Conservation (phyloP, 1,140 invertebrate species). For the Drosophila rufa region DNA sequence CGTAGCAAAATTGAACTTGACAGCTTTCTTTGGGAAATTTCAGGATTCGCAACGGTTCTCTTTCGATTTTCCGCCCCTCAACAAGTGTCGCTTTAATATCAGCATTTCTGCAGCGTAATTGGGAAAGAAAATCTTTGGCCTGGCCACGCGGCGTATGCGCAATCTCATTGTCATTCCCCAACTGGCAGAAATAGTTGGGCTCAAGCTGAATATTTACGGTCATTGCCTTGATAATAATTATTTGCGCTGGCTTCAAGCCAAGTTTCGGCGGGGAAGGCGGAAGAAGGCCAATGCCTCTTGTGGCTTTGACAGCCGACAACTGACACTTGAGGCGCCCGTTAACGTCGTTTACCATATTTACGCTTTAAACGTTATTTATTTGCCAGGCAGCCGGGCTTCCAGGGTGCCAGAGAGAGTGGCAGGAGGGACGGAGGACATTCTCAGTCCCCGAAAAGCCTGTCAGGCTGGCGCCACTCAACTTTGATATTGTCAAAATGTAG, state of each 20-base stretch:
- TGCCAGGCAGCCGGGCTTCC: slow-evolving; percentile 46
- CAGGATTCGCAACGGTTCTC: neutral
- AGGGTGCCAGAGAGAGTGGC: slow-evolving; percentile 8
- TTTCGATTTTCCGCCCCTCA: slow-evolving; percentile 24
- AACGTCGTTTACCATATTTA: slow-evolving; percentile 81
- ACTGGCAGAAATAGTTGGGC: slow-evolving; percentile 18
- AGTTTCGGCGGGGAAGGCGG: neutral
- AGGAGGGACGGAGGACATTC: neutral
- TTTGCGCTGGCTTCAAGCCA: slow-evolving; percentile 20
- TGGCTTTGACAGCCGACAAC: slow-evolving; percentile 74
- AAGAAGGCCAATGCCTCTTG: slow-evolving; percentile 31
- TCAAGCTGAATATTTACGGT: slow-evolving; percentile 7
- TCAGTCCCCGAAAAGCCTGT: slow-evolving; percentile 24
- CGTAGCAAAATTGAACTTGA: slow-evolving; percentile 56
- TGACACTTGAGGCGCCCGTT: slow-evolving; percentile 75
- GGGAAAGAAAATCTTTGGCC: slow-evolving; percentile 42
- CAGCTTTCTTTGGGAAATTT: slow-evolving; percentile 6
- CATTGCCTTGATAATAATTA: slow-evolving; percentile 34
- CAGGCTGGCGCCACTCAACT: slow-evolving; percentile 60
- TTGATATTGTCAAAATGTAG: slow-evolving; percentile 69
- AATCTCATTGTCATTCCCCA: slow-evolving; percentile 43
- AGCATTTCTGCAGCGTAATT: slow-evolving; percentile 58
- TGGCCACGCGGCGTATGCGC: slow-evolving; percentile 58
- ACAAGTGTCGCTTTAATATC: slow-evolving; percentile 42
- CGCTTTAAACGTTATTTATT: slow-evolving; percentile 82